Percentiles rank a stretch among this genome's conserved stretches.
Evolutionary conservation across 1,140 invertebrate genomes (phyloP).

Genomic region (Pogonomyrmex californicus): DNA sequence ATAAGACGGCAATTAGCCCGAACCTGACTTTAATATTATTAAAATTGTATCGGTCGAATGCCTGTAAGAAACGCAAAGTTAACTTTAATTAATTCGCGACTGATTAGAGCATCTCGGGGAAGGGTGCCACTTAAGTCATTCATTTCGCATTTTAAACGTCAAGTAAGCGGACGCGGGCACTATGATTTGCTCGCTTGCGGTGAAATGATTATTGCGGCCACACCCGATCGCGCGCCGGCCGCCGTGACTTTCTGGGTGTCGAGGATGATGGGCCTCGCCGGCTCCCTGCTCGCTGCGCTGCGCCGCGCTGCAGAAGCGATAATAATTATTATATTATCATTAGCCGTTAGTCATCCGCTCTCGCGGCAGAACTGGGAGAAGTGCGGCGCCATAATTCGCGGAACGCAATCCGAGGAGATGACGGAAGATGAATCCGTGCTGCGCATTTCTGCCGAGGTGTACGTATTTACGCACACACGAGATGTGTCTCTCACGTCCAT

Average conservation of each 20-base stretch:
- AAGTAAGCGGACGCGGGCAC: constrained; percentile 11
- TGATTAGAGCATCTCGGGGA: not conserved
- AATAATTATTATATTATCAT: constrained; percentile 74
- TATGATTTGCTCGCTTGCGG: constrained; percentile 44
- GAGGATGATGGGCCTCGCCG: constrained; percentile 3
- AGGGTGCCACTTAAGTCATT: constrained; percentile 3
- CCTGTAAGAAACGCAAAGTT: not conserved
- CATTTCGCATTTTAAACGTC: constrained; percentile 35
- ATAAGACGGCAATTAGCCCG: constrained; percentile 40
- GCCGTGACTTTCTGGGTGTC: constrained; percentile 42
- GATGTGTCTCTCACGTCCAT: too few species aligned
- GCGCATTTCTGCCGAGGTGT: constrained; percentile 4
- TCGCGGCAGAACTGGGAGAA: not conserved
- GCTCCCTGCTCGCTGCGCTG: not conserved
- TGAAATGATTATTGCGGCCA: constrained; percentile 70
- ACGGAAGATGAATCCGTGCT: constrained; percentile 43
- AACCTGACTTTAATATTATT: constrained; percentile 4
- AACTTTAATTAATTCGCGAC: constrained; percentile 20
- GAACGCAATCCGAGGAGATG: constrained; percentile 63
- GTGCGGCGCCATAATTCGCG: constrained; percentile 44
- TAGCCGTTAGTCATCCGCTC: constrained; percentile 64
- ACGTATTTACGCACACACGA: not conserved
- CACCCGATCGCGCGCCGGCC: constrained; percentile 30
- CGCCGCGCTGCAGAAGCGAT: constrained; percentile 13
- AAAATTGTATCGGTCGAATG: not conserved